A percentile compares a stretch with the other conserved stretches of the same genome.
Evolutionary conservation across 2,888 invertebrate species (phyloP).

Genomic region (Mesoligia furuncula): DNA sequence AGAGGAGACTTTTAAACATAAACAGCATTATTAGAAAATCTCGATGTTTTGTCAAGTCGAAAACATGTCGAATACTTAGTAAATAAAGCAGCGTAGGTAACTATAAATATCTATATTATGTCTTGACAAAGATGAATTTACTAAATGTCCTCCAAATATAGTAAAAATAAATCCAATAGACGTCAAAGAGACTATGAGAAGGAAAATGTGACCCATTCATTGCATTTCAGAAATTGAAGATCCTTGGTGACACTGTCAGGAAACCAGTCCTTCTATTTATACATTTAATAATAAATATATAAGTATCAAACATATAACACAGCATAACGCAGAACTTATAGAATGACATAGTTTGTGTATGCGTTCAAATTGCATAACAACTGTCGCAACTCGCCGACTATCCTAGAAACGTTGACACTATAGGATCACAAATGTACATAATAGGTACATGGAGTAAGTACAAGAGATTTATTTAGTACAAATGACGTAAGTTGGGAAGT

Average conservation of each 20-base stretch:
- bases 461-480: conserved; percentile 40
- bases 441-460: conserved; percentile 32
- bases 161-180: background rate
- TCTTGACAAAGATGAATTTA: background rate
- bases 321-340: conserved; percentile 7
- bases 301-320: conserved; percentile 6
- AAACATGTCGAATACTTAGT: too few species aligned
- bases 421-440: conserved; percentile 46
- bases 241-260: background rate
- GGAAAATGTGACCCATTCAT: background rate
- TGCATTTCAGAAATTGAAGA: background rate
- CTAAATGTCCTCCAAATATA: background rate
- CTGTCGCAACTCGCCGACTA: conserved; percentile 37
- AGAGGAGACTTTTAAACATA: too few species aligned
- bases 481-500: conserved; percentile 45
- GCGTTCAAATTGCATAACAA: conserved; percentile 41
- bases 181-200: background rate
- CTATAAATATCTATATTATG: background rate
- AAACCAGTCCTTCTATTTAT: background rate
- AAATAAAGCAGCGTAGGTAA: background rate
- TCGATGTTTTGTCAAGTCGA: too few species aligned
- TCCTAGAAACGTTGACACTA: conserved; percentile 50
- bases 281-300: background rate
- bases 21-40: too few species aligned
- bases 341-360: conserved; percentile 30